A percentile compares a stretch with the other conserved stretches of the same genome.
phyloP scores from a whole-genome alignment of 2,113 vertebrate genomes.

The Ursus arctos region DNA sequence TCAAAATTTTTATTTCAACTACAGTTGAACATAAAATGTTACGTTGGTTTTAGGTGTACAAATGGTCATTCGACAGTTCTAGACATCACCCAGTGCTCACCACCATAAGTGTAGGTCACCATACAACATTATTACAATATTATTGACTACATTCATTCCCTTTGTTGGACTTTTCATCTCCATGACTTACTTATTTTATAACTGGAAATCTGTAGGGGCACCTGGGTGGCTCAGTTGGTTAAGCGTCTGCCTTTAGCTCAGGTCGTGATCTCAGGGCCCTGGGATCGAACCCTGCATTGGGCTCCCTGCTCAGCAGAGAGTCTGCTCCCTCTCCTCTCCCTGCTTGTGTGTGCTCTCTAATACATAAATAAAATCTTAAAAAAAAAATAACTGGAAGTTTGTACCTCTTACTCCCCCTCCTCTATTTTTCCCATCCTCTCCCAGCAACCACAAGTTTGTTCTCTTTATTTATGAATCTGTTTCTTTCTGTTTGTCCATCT shows the following conservation, averaged over 20 bases:
- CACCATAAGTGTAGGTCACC: not conserved
- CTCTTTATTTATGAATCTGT: not conserved
- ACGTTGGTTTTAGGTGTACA: not conserved
- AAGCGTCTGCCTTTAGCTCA: not conserved
- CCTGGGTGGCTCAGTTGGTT: not conserved
- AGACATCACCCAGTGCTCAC: not conserved
- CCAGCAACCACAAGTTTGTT: not conserved
- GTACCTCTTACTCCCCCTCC: not conserved
- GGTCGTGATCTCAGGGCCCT: too few species aligned
- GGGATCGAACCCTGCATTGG: rapidly evolving
- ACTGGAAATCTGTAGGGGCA: not conserved
- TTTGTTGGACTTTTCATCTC: not conserved
- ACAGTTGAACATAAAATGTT: not conserved
- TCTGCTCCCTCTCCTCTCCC: too few species aligned
- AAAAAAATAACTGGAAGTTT: not conserved
- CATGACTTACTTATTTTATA: not conserved
- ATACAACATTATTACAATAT: not conserved
- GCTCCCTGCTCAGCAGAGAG: too few species aligned
- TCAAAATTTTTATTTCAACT: not conserved
- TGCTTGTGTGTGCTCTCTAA: too few species aligned
- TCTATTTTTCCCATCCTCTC: not conserved
- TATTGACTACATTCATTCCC: not conserved
- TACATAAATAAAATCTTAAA: too few species aligned
- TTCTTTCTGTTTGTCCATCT: not conserved
- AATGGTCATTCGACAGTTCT: too few species aligned